Conservation (phyloP, 2,888 invertebrate species). For the Mythimna impura region DNA sequence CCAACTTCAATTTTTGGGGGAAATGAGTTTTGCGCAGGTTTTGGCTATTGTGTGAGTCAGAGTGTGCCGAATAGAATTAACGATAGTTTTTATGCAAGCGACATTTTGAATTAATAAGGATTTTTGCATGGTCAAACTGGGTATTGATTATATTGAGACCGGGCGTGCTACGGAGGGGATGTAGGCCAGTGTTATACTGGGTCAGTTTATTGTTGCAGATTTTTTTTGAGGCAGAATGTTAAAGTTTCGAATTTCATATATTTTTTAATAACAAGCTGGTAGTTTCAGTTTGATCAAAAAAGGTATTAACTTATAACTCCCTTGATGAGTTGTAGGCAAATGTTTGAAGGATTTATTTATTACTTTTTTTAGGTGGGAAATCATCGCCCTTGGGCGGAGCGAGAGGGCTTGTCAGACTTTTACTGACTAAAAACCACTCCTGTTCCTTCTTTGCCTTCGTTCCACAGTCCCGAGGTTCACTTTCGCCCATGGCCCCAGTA, state of each 20-base stretch:
- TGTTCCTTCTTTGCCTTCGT: no score
- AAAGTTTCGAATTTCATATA: conserved; percentile 11
- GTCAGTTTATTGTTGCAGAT: conserved; percentile 37
- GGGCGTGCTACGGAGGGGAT: conserved; percentile 40
- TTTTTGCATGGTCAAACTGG: conserved; percentile 81
- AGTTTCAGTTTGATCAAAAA: background rate
- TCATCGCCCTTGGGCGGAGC: no score
- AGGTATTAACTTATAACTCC: no score
- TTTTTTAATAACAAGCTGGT: background rate
- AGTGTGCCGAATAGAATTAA: conserved; percentile 85
- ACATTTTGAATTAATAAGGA: conserved; percentile 82
- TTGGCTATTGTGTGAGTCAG: conserved; percentile 75
- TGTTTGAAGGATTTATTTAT: no score
- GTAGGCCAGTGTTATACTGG: conserved; percentile 61
- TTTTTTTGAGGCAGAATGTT: conserved; percentile 1
- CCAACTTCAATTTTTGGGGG: conserved; percentile 85
- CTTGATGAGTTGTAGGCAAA: no score
- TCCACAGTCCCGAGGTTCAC: no score
- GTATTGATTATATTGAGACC: conserved; percentile 73
- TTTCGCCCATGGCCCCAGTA: no score
- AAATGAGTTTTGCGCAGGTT: conserved; percentile 74
- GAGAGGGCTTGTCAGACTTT: no score
- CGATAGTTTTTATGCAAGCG: conserved; percentile 85
- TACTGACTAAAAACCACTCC: no score
- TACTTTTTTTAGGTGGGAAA: no score